Conservation (phyloP, 2,888 invertebrate species). For the Priocnemis perturbator region DNA sequence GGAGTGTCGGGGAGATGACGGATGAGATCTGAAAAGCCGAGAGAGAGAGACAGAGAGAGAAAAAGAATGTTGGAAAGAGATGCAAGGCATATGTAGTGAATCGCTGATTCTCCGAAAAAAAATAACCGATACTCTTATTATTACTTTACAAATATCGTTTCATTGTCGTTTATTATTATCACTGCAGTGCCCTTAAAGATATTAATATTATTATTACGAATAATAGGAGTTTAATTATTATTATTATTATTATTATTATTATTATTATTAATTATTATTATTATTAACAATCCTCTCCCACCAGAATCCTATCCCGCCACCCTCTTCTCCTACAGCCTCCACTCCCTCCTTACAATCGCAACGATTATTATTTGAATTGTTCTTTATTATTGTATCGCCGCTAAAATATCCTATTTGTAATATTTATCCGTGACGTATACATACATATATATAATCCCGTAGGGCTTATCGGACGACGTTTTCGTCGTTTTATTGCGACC, state of each 20-base stretch:
- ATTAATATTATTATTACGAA: slow-evolving; percentile 35
- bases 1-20: too few species aligned
- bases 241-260: slow-evolving; percentile 12
- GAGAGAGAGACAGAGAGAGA: too few species aligned
- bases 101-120: too few species aligned
- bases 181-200: slow-evolving; percentile 36
- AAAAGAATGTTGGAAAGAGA: too few species aligned
- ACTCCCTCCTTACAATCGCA: background rate
- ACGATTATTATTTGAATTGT: too few species aligned
- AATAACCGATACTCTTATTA: background rate
- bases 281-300: slow-evolving; percentile 6
- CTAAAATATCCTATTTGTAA: slow-evolving; percentile 13
- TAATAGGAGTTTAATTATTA: slow-evolving; percentile 24
- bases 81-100: too few species aligned
- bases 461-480: slow-evolving; percentile 54
- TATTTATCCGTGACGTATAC: slow-evolving; percentile 21
- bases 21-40: too few species aligned
- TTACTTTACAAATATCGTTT: background rate
- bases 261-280: slow-evolving; percentile 21
- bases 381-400: background rate
- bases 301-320: background rate
- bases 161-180: slow-evolving; percentile 22
- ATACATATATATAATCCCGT: slow-evolving; percentile 25
- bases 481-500: slow-evolving; percentile 51
- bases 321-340: background rate